A percentile compares a stretch with the other conserved stretches of the same genome.
Conservation (phyloP, 2,888 invertebrate genomes). For the Netelia inedita region DNA sequence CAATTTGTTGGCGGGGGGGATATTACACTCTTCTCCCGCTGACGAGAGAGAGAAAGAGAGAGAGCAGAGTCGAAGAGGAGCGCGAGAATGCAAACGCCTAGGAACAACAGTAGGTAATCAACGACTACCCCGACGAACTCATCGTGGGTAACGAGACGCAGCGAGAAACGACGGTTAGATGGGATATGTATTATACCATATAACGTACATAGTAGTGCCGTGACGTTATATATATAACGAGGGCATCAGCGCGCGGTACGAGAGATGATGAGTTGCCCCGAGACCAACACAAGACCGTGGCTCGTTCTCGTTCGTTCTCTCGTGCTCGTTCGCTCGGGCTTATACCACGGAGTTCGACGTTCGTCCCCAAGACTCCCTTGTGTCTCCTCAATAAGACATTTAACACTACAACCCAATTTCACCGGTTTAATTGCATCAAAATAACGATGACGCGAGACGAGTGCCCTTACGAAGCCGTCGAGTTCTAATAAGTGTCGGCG, state of each 20-base stretch:
- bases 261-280: too few species aligned
- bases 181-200: conserved; percentile 42
- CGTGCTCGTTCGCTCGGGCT: conserved; percentile 21
- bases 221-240: conserved; percentile 24
- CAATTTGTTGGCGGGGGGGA: conserved; percentile 30
- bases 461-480: neutral
- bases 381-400: conserved; percentile 63
- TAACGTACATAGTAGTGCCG: conserved; percentile 3
- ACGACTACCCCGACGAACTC: conserved; percentile 64
- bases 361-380: conserved; percentile 43
- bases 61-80: neutral
- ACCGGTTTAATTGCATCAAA: conserved; percentile 60
- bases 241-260: too few species aligned
- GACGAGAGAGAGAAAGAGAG: neutral
- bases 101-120: conserved; percentile 68
- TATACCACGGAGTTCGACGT: neutral
- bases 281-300: too few species aligned
- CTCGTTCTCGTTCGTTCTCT: conserved; percentile 37
- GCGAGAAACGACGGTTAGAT: conserved; percentile 44
- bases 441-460: conserved; percentile 28
- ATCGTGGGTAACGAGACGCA: conserved; percentile 64
- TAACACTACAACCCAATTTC: conserved; percentile 60
- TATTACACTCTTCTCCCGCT: neutral
- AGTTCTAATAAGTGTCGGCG: too few species aligned
- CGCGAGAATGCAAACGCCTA: conserved; percentile 16